These are phyloP conservation scores for Hypomesus transpacificus DNA, from an alignment of 2,113 vertebrate genomes.

Conservation along the genomic window DNA sequence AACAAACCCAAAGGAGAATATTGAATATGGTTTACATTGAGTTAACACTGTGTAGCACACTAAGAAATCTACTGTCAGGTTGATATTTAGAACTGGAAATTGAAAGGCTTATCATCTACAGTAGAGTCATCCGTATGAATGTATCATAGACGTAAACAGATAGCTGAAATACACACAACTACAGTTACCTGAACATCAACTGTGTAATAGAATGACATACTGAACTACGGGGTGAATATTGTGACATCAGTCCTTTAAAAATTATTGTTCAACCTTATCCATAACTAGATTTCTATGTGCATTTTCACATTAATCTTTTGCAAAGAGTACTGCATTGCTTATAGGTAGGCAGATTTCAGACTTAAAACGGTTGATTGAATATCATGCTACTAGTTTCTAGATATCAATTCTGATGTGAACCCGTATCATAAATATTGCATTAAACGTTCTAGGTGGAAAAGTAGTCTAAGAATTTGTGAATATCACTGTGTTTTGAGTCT, in stretches of 20 bases:
- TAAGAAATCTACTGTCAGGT: slow-evolving; percentile 38
- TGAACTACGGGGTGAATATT: slow-evolving; percentile 26
- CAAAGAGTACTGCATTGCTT: not conserved
- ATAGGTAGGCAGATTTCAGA: not conserved
- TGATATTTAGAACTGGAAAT: slow-evolving; percentile 33
- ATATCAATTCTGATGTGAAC: no score
- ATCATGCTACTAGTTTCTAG: not conserved
- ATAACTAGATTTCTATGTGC: not conserved
- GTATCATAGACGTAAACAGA: slow-evolving; percentile 23
- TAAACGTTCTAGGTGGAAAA: no score
- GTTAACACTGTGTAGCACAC: slow-evolving; percentile 36
- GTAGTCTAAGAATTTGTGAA: no score
- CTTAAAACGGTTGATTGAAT: not conserved
- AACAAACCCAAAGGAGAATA: slow-evolving; percentile 28
- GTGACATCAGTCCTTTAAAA: slow-evolving; percentile 10
- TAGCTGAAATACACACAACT: slow-evolving; percentile 25
- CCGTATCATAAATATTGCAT: no score
- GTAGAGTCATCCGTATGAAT: slow-evolving; percentile 3
- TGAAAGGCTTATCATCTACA: slow-evolving; percentile 41
- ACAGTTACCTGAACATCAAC: slow-evolving; percentile 31
- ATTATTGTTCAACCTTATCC: not conserved
- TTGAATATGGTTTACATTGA: slow-evolving; percentile 32
- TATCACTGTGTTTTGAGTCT: no score
- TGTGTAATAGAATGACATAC: slow-evolving; percentile 10
- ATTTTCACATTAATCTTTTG: not conserved